Evolutionary conservation across 1,140 invertebrate genomes (phyloP).

Genomic region (Drosophila mauritiana): DNA sequence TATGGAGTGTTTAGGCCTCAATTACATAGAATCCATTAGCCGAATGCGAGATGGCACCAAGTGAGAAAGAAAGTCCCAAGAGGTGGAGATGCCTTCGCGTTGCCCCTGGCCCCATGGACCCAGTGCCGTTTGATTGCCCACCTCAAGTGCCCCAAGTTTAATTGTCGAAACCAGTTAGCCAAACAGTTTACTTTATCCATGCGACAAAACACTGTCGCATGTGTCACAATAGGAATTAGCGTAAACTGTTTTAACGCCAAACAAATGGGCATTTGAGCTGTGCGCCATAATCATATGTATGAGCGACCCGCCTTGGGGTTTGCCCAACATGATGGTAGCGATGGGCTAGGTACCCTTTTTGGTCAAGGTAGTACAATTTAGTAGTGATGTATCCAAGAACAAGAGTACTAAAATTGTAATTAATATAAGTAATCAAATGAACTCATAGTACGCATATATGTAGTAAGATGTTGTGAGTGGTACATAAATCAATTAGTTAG

Average conservation of each 20-base stretch:
- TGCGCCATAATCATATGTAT: conserved; percentile 27
- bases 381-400: neutral
- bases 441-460: too few species aligned
- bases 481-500: too few species aligned
- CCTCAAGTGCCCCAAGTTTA: conserved; percentile 39
- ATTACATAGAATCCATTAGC: conserved; percentile 77
- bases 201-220: conserved; percentile 56
- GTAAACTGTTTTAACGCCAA: conserved; percentile 81
- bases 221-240: conserved; percentile 80
- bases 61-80: conserved; percentile 55
- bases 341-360: neutral
- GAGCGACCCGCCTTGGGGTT: conserved; percentile 28
- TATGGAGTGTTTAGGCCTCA: conserved; percentile 31
- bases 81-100: conserved; percentile 11
- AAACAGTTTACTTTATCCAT: conserved; percentile 56
- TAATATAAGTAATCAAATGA: too few species aligned
- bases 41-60: conserved; percentile 24
- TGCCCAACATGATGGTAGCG: conserved; percentile 16
- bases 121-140: conserved; percentile 57
- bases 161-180: conserved; percentile 75
- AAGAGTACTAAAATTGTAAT: too few species aligned
- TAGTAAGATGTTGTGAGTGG: too few species aligned
- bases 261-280: conserved; percentile 32
- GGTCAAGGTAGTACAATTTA: conserved; percentile 7
- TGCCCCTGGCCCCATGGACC: conserved; percentile 62